These are phyloP conservation scores for Lamellibrachia columna DNA, from an alignment of 2,888 invertebrate genomes.

Conservation along the genomic window DNA sequence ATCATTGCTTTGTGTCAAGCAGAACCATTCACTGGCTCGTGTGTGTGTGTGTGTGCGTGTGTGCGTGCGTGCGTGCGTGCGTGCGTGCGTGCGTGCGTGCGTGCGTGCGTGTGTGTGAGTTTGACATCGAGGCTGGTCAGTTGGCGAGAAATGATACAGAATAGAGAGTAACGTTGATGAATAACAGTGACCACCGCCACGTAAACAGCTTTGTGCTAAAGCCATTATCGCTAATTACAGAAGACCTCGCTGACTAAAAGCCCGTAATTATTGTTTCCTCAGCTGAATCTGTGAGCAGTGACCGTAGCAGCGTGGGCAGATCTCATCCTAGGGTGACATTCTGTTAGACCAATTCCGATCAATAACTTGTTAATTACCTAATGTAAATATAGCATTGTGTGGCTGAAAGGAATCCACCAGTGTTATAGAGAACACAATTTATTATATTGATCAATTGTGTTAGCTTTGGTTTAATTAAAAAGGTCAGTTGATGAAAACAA, in stretches of 20 bases:
- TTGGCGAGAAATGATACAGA: not conserved
- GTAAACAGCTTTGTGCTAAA: not conserved
- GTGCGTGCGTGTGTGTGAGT: not conserved
- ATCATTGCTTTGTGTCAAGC: not conserved
- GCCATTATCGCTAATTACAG: constrained; percentile 12
- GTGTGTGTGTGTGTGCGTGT: no score
- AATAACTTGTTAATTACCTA: constrained; percentile 10
- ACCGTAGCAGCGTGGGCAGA: not conserved
- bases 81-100: no score
- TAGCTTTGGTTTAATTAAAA: not conserved
- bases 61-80: no score
- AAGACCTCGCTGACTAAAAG: not conserved
- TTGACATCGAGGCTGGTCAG: not conserved
- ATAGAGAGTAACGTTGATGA: not conserved
- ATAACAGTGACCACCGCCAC: not conserved
- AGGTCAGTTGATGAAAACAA: not conserved
- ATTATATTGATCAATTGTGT: not conserved
- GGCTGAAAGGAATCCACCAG: not conserved
- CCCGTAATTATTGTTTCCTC: constrained; percentile 16
- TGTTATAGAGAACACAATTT: not conserved
- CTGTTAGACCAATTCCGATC: not conserved
- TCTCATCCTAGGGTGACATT: not conserved
- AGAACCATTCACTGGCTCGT: not conserved
- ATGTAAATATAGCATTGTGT: not conserved
- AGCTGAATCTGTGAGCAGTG: not conserved